Conservation (phyloP, 1,140 invertebrate species). For the Maconellicoccus hirsutus region DNA sequence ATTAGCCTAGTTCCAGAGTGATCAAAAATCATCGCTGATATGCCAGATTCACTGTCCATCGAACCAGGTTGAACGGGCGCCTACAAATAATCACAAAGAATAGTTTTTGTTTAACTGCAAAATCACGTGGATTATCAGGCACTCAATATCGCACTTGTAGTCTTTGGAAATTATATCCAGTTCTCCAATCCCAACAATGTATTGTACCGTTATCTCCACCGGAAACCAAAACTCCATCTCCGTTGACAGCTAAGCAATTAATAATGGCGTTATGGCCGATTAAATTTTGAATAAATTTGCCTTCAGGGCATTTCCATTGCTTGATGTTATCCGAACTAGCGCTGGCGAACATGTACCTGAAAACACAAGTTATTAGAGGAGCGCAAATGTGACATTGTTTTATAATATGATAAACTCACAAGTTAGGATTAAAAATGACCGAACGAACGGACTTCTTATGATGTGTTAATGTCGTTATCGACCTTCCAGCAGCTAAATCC, state of each 20-base stretch:
- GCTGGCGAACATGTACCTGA: slow-evolving; percentile 88
- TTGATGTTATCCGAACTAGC: slow-evolving; percentile 98
- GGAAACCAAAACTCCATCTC: slow-evolving; percentile 89
- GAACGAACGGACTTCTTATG: slow-evolving; percentile 97
- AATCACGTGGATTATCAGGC: neutral
- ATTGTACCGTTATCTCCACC: slow-evolving; percentile 98
- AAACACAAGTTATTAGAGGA: slow-evolving; percentile 28
- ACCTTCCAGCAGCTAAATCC: slow-evolving; percentile 94
- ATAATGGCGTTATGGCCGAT: slow-evolving; percentile 96
- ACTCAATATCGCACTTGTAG: slow-evolving; percentile 42
- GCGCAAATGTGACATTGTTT: neutral
- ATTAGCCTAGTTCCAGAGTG: slow-evolving; percentile 85
- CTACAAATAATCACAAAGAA: slow-evolving; percentile 45
- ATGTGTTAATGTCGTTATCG: slow-evolving; percentile 89
- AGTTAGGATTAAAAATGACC: slow-evolving; percentile 77
- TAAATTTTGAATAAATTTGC: slow-evolving; percentile 95
- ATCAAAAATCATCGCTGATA: slow-evolving; percentile 92
- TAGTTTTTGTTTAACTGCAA: slow-evolving; percentile 21
- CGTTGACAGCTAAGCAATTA: slow-evolving; percentile 89
- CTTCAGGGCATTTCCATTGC: slow-evolving; percentile 97
- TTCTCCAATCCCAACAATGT: slow-evolving; percentile 98
- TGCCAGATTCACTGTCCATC: slow-evolving; percentile 96
- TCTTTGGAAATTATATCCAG: slow-evolving; percentile 95
- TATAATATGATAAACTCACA: slow-evolving; percentile 41
- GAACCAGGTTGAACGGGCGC: slow-evolving; percentile 95